phyloP scores from a whole-genome alignment of 2,113 vertebrate species.

The Poeciliopsis turrubarensis region DNA sequence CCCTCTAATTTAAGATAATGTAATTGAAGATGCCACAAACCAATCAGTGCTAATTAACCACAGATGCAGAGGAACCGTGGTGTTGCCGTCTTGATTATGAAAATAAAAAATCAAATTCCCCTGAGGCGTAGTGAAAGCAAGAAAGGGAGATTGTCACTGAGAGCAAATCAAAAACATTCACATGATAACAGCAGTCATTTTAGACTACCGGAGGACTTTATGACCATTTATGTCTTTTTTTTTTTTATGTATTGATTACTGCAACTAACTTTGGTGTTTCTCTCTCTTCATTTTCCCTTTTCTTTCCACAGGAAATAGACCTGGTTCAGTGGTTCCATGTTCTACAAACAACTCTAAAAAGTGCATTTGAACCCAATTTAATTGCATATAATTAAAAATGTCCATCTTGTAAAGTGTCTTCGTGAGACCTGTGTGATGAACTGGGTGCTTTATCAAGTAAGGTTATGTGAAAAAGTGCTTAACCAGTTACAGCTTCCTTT shows the following conservation, averaged over 20 bases:
- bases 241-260: neutral
- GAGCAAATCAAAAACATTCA: too few species aligned
- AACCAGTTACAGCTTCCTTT: neutral
- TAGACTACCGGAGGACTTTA: neutral
- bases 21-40: neutral
- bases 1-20: neutral
- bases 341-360: neutral
- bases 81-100: neutral
- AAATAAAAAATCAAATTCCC: neutral
- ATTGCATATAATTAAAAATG: too few species aligned
- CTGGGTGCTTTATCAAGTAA: too few species aligned
- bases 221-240: neutral
- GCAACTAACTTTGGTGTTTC: neutral
- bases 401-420: too few species aligned
- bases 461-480: neutral
- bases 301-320: neutral
- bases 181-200: neutral
- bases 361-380: too few species aligned
- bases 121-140: neutral
- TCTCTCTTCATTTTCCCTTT: neutral
- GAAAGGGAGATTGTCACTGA: neutral
- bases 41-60: constrained; percentile 11
- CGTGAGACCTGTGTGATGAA: too few species aligned
- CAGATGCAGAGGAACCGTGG: neutral
- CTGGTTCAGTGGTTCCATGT: neutral